These are phyloP conservation scores for Syngnathus rostellatus DNA, from an alignment of 2,797 vertebrate species.

Conservation along the genomic window DNA sequence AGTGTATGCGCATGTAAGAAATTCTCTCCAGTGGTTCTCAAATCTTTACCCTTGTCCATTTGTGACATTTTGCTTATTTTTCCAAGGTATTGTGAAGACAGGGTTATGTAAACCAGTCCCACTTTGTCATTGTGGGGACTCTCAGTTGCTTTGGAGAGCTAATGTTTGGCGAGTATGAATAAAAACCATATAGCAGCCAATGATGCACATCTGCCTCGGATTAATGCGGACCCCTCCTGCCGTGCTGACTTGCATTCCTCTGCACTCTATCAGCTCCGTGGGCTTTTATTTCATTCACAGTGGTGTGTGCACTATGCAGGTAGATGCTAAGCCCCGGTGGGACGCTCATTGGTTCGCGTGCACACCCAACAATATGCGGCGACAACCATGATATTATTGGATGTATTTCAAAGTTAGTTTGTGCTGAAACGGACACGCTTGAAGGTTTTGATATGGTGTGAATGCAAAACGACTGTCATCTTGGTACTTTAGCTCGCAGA, in stretches of 20 bases:
- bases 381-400: background rate
- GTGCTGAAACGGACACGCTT: too few species aligned
- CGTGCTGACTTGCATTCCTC: conserved; percentile 62
- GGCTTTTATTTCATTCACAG: conserved; percentile 55
- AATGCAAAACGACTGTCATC: too few species aligned
- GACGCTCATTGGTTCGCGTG: conserved; percentile 28
- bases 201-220: conserved; percentile 66
- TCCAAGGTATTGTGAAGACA: conserved; percentile 59
- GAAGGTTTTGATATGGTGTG: too few species aligned
- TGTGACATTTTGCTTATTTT: conserved; percentile 63
- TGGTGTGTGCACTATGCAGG: conserved; percentile 41
- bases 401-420: too few species aligned
- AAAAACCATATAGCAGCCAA: conserved; percentile 60
- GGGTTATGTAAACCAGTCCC: conserved; percentile 68
- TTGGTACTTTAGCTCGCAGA: too few species aligned
- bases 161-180: conserved; percentile 65
- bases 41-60: conserved; percentile 47
- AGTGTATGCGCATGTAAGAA: conserved; percentile 17
- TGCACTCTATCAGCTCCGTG: conserved; percentile 49
- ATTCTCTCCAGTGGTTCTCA: conserved; percentile 37
- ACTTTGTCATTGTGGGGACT: conserved; percentile 59
- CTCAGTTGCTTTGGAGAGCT: conserved; percentile 47
- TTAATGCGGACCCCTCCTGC: conserved; percentile 65
- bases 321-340: conserved; percentile 34
- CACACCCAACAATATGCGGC: background rate